Conservation (phyloP, 1,140 invertebrate genomes). For the Scylla paramamosain region DNA sequence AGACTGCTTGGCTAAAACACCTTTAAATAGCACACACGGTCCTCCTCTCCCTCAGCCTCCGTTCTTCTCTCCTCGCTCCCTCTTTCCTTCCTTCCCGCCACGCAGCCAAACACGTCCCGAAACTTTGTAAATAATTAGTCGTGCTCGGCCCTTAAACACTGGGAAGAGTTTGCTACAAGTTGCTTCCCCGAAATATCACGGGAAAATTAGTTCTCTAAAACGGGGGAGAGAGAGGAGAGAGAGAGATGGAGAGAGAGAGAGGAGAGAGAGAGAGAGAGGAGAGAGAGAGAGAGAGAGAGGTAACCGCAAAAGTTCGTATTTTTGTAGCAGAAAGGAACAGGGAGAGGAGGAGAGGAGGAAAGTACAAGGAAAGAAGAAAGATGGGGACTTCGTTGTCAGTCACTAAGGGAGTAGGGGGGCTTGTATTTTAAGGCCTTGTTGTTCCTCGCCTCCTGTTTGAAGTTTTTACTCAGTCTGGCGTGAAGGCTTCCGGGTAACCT, state of each 20-base stretch:
- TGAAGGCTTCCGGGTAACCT: too few relatives aligned
- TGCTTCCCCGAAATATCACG: background rate
- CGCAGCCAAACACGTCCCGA: background rate
- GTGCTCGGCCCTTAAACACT: background rate
- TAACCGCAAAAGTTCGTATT: background rate
- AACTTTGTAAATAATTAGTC: conserved; percentile 14
- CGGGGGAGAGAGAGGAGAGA: background rate
- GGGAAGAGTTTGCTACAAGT: conserved; percentile 2
- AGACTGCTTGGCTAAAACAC: too few relatives aligned
- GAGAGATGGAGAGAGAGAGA: background rate
- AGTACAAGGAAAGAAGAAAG: background rate
- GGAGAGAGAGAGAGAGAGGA: background rate
- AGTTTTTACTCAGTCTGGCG: too few relatives aligned
- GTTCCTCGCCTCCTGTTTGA: too few relatives aligned
- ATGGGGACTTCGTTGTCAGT: background rate
- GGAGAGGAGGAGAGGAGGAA: background rate
- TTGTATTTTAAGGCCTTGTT: too few relatives aligned
- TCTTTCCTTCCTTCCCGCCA: background rate
- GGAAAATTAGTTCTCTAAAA: background rate
- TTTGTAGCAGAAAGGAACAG: background rate
- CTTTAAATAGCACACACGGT: too few relatives aligned
- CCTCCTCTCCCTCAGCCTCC: background rate
- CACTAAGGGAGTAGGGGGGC: too few relatives aligned
- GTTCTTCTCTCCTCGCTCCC: background rate
- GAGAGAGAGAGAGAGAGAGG: background rate